Evolutionary conservation across 2,113 vertebrate species (phyloP).

Genomic region (Elaphurus davidianus): DNA sequence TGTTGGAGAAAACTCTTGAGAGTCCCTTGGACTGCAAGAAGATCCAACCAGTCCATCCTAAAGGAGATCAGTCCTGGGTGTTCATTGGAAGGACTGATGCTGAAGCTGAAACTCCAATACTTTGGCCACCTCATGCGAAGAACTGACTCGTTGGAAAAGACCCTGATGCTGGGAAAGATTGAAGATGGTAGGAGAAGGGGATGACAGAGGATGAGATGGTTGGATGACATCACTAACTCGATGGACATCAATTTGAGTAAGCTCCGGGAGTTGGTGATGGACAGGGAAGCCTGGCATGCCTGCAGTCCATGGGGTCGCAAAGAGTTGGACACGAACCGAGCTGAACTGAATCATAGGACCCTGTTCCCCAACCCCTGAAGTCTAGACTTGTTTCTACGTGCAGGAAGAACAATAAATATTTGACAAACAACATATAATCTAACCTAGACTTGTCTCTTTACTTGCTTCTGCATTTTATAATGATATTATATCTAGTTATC

Average conservation of each 20-base stretch:
- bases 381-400: not conserved
- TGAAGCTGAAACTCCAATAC: not conserved
- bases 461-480: not conserved
- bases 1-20: not conserved
- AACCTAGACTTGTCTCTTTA: not conserved
- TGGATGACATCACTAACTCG: not conserved
- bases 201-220: not conserved
- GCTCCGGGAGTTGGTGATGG: not conserved
- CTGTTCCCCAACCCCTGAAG: not conserved
- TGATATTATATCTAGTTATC: not conserved
- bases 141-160: not conserved
- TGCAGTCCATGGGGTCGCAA: not conserved
- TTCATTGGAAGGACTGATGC: not conserved
- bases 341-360: not conserved
- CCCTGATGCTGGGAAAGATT: not conserved
- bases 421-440: not conserved
- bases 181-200: not conserved
- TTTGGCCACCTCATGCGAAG: not conserved
- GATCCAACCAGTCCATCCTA: not conserved
- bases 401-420: not conserved
- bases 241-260: not conserved
- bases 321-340: not conserved
- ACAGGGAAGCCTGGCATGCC: not conserved
- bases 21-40: not conserved
- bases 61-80: not conserved